These are phyloP conservation scores for Oceanodroma leucorhoa DNA, from an alignment of 2,797 vertebrate species.

Conservation along the genomic window DNA sequence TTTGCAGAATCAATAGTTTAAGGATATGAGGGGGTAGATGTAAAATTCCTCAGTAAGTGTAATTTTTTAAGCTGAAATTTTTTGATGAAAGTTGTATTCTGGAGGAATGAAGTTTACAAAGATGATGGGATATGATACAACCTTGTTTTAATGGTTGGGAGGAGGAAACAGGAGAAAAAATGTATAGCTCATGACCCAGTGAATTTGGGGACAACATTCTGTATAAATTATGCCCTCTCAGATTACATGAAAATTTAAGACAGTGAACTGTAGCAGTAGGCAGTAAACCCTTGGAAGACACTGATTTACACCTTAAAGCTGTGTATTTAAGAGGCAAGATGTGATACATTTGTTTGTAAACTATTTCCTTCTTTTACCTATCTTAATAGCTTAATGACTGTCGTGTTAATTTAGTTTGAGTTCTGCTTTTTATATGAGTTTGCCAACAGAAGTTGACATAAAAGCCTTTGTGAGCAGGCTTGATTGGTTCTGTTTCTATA, in stretches of 20 bases:
- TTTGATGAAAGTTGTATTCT: background rate
- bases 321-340: background rate
- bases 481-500: constrained; percentile 78
- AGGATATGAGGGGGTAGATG: background rate
- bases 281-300: background rate
- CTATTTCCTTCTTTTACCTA: background rate
- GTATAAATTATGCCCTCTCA: background rate
- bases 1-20: background rate
- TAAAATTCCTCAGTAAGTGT: background rate
- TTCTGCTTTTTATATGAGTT: constrained; percentile 72
- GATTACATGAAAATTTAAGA: background rate
- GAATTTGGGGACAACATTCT: background rate
- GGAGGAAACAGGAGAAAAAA: background rate
- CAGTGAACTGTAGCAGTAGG: background rate
- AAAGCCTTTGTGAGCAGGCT: constrained; percentile 72
- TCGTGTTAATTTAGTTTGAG: constrained; percentile 68
- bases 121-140: background rate
- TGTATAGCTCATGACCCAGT: background rate
- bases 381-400: constrained; percentile 52
- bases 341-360: constrained; percentile 14
- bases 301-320: background rate
- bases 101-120: background rate
- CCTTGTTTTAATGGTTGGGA: background rate
- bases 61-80: background rate
- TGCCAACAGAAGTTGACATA: constrained; percentile 76